Percentiles rank a stretch among this genome's conserved stretches.
Evolutionary conservation across 2,113 vertebrate genomes (phyloP).

Genomic region (Cryptotis parvus): DNA sequence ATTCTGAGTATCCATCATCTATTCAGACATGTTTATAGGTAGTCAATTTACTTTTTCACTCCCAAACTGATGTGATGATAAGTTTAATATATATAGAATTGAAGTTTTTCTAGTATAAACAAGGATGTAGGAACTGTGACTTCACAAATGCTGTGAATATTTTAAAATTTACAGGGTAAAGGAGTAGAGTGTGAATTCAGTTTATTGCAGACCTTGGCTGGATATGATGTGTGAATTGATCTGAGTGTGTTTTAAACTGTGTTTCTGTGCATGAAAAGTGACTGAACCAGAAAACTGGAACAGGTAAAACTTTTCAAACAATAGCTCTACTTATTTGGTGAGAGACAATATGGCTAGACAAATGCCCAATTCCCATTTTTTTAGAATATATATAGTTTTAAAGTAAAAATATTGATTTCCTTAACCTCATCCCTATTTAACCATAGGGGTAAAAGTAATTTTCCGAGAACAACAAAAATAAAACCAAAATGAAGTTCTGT

Average conservation of each 20-base stretch:
- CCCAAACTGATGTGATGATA: not conserved
- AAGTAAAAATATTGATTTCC: not conserved
- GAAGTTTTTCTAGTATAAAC: conserved; percentile 16
- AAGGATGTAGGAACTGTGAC: conserved; percentile 51
- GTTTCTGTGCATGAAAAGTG: conserved; percentile 26
- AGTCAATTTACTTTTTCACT: conserved; percentile 51
- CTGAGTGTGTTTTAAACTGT: conserved; percentile 33
- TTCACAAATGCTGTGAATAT: conserved; percentile 41
- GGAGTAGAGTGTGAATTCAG: conserved; percentile 16
- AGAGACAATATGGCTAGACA: not conserved
- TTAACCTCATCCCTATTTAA: not conserved
- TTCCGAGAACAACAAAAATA: not conserved
- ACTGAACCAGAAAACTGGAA: not conserved
- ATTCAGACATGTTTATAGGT: not conserved
- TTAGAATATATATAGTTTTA: not conserved
- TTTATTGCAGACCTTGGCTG: conserved; percentile 44
- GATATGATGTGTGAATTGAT: conserved; percentile 30
- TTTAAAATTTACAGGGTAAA: conserved; percentile 64
- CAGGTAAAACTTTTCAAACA: conserved; percentile 36
- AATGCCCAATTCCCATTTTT: not conserved
- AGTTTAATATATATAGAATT: conserved; percentile 13
- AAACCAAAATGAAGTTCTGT: not conserved
- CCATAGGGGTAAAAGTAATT: not conserved
- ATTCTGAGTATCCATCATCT: not conserved
- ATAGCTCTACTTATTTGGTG: not conserved